These are phyloP conservation scores for Dendropsophus ebraccatus DNA, from an alignment of 2,113 vertebrate genomes.

Conservation along the genomic window DNA sequence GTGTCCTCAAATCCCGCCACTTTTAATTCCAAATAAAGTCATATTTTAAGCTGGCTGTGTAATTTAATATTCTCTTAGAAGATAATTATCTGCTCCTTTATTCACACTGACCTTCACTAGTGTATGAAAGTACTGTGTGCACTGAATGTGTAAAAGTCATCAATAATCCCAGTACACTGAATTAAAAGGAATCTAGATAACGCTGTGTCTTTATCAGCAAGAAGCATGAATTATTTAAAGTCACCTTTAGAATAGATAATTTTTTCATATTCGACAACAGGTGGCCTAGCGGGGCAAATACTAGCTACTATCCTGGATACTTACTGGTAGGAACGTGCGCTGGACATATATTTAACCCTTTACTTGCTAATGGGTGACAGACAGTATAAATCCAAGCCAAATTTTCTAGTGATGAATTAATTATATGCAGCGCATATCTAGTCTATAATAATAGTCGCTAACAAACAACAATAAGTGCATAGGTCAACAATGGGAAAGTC, in stretches of 20 bases:
- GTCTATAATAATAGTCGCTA: background rate
- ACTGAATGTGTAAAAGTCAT: constrained; percentile 41
- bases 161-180: constrained; percentile 49
- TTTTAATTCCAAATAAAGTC: constrained; percentile 50
- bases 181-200: constrained; percentile 49
- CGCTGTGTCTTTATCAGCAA: constrained; percentile 40
- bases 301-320: background rate
- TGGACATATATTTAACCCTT: background rate
- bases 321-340: background rate
- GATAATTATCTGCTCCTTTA: constrained; percentile 48
- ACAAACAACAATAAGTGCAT: background rate
- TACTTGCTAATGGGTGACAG: background rate
- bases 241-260: constrained; percentile 48
- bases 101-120: constrained; percentile 42
- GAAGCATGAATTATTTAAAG: constrained; percentile 49
- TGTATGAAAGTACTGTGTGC: constrained; percentile 35
- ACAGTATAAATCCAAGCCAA: background rate
- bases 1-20: constrained; percentile 29
- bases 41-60: constrained; percentile 33
- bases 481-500: background rate
- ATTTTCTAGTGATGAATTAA: background rate
- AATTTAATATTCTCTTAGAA: constrained; percentile 47
- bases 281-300: constrained; percentile 17
- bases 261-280: constrained; percentile 29
- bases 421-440: background rate